Percentiles rank a stretch among this genome's conserved stretches.
phyloP scores from a whole-genome alignment of 2,888 invertebrate species.

The Parnassius glacialis region DNA sequence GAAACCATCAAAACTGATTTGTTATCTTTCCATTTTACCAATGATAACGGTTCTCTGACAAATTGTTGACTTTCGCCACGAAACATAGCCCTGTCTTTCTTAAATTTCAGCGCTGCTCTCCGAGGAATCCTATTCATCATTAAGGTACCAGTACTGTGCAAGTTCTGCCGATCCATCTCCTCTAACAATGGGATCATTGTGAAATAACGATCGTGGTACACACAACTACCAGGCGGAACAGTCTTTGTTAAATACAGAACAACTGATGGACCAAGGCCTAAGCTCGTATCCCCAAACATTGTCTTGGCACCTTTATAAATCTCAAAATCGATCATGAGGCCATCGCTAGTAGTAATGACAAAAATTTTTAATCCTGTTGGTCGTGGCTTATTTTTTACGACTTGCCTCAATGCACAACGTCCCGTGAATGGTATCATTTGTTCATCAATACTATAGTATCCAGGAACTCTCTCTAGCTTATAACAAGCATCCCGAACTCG shows the following conservation, averaged over 20 bases:
- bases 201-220: too few relatives aligned
- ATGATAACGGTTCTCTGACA: conserved; percentile 9
- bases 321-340: conserved; percentile 35
- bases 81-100: conserved; percentile 29
- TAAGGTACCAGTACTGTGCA: conserved; percentile 33
- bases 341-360: conserved; percentile 30
- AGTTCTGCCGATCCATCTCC: conserved; percentile 29
- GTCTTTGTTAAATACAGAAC: conserved; percentile 31
- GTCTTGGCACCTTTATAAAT: conserved; percentile 31
- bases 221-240: conserved; percentile 29
- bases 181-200: conserved; percentile 25
- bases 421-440: conserved; percentile 31
- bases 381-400: not conserved
- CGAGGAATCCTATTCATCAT: conserved; percentile 35
- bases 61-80: conserved; percentile 17
- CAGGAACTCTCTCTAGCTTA: too few relatives aligned
- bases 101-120: conserved; percentile 28
- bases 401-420: conserved; percentile 24
- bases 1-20: conserved; percentile 26
- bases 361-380: conserved; percentile 31
- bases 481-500: too few relatives aligned
- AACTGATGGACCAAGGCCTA: conserved; percentile 34
- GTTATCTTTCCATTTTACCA: conserved; percentile 28
- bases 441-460: conserved; percentile 30
- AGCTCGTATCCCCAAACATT: conserved; percentile 27